Conservation (phyloP, 2,113 vertebrate species). For the Pampusana beccarii region DNA sequence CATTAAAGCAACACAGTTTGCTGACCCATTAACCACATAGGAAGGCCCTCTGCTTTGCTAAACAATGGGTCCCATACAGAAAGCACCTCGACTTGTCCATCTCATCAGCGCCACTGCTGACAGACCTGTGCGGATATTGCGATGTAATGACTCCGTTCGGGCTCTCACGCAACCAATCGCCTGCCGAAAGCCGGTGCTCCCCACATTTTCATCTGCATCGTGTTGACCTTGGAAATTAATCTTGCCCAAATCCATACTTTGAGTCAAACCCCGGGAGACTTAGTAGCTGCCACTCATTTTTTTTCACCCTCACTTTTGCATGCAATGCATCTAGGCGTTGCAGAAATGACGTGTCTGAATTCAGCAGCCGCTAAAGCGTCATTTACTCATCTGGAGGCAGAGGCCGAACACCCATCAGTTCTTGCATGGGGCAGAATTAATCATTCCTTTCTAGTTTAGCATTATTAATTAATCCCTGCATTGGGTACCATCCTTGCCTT, state of each 20-base stretch:
- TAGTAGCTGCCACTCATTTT: not conserved
- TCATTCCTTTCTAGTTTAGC: not conserved
- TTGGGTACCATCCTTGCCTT: not conserved
- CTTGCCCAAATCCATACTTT: not conserved
- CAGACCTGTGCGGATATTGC: not conserved
- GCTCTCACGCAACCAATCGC: not conserved
- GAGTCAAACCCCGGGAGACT: not conserved
- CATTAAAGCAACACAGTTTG: constrained; percentile 64
- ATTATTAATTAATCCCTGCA: not conserved
- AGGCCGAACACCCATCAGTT: not conserved
- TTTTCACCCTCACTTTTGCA: not conserved
- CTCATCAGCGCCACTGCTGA: not conserved
- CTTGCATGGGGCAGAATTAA: not conserved
- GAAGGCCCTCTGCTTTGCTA: not conserved
- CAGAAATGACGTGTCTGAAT: not conserved
- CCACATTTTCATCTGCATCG: not conserved
- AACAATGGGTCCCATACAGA: constrained; percentile 45
- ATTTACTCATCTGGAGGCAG: not conserved
- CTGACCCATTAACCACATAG: constrained; percentile 64
- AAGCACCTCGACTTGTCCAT: not conserved
- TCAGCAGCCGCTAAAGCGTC: not conserved
- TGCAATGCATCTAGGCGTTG: accelerated
- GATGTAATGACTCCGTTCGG: not conserved
- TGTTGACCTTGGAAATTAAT: not conserved
- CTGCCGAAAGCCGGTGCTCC: accelerated